Conservation (phyloP, 2,797 vertebrate genomes). For the Alouatta caraya region DNA sequence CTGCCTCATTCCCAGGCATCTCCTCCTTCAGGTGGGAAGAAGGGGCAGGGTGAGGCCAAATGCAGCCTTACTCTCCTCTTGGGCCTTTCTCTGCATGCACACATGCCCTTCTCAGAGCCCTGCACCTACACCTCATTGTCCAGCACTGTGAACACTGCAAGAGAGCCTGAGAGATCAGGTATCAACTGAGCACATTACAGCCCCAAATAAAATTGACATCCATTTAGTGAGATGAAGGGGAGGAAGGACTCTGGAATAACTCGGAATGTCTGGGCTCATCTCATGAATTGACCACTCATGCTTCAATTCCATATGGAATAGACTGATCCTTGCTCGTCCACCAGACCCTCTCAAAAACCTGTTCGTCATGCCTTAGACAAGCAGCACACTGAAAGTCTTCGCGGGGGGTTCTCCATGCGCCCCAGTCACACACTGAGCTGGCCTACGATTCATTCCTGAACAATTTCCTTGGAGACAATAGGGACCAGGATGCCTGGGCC, state of each 20-base stretch:
- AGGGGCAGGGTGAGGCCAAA: not conserved
- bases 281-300: not conserved
- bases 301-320: not conserved
- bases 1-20: not conserved
- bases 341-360: not conserved
- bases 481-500: not conserved
- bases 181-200: not conserved
- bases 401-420: rapidly evolving
- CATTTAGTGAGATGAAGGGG: not conserved
- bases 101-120: not conserved
- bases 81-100: not conserved
- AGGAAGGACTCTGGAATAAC: not conserved
- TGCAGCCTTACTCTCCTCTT: not conserved
- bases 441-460: not conserved
- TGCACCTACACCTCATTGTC: not conserved
- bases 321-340: not conserved
- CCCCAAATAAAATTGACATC: not conserved
- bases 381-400: not conserved
- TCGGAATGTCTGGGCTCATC: not conserved
- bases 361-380: not conserved
- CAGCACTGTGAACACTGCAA: not conserved
- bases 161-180: not conserved
- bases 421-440: not conserved
- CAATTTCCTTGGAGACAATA: not conserved
- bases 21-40: not conserved